Evolutionary conservation across 2,113 vertebrate species (phyloP).

Genomic region (Candoia aspera): DNA sequence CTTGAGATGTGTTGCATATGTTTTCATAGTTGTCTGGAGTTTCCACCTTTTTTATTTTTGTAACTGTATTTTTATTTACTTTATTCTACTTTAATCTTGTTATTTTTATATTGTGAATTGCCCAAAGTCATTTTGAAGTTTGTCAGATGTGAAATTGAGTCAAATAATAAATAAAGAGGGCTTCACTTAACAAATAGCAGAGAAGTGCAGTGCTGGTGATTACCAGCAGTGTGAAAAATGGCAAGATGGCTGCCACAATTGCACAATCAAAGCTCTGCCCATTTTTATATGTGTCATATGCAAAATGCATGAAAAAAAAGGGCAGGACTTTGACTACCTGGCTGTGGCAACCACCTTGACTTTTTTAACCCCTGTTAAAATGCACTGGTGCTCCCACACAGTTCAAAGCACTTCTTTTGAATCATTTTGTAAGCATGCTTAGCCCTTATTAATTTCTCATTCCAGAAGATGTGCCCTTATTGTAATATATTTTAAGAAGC

Average conservation of each 20-base stretch:
- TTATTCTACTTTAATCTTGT: not conserved
- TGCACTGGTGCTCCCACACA: not conserved
- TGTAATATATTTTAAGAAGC: not conserved
- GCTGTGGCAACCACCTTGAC: not conserved
- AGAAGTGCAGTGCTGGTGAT: not conserved
- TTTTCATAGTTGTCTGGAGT: not conserved
- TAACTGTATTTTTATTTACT: not conserved
- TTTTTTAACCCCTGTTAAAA: not conserved
- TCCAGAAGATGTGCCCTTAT: fast-evolving
- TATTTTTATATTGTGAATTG: not conserved
- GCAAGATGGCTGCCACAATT: not conserved
- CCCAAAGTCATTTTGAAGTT: not conserved
- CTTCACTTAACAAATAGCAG: not conserved
- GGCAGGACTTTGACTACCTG: not conserved
- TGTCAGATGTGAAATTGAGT: not conserved
- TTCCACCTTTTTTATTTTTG: not conserved
- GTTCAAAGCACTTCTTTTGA: not conserved
- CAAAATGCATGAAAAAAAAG: not conserved
- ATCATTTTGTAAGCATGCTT: not conserved
- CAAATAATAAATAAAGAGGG: not conserved
- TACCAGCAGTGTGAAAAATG: not conserved
- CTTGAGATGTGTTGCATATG: not conserved
- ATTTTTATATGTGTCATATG: not conserved
- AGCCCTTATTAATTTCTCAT: not conserved
- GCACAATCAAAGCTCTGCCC: not conserved